Percentiles rank a stretch among this genome's conserved stretches.
These are phyloP conservation scores for Bombus sibiricus DNA, from an alignment of 1,140 invertebrate genomes.

Conservation along the genomic window DNA sequence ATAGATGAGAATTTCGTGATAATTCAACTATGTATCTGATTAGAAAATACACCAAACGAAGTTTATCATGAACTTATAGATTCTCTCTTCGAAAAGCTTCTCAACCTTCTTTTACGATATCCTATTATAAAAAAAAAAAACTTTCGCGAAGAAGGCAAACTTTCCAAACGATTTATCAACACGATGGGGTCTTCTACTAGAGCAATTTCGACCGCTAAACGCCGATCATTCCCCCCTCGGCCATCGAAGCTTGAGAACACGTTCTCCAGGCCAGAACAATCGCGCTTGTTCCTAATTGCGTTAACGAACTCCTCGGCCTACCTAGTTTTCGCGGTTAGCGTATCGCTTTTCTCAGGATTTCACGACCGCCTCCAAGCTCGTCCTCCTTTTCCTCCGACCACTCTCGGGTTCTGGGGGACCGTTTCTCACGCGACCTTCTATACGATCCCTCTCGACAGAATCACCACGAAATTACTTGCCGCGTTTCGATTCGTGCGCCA, in stretches of 20 bases:
- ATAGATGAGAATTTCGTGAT: too few species aligned
- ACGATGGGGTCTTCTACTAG: too few species aligned
- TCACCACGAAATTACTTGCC: neutral
- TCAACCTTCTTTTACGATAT: too few species aligned
- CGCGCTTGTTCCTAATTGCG: conserved; percentile 21
- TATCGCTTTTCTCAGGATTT: conserved; percentile 72
- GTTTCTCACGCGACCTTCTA: conserved; percentile 76
- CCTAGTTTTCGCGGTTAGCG: conserved; percentile 56
- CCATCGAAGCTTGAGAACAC: neutral
- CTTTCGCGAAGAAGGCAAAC: too few species aligned
- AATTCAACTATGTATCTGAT: too few species aligned
- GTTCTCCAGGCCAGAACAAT: conserved; percentile 24
- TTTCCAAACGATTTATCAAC: neutral
- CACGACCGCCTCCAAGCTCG: conserved; percentile 62
- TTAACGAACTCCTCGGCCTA: conserved; percentile 37
- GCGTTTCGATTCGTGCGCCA: neutral
- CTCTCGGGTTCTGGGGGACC: conserved; percentile 56
- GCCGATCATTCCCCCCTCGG: neutral
- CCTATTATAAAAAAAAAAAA: neutral
- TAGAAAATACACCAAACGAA: too few species aligned
- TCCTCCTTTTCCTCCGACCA: conserved; percentile 62
- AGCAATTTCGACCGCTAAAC: conserved; percentile 1
- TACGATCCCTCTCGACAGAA: conserved; percentile 24
- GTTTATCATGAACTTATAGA: too few species aligned
- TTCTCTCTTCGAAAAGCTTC: too few species aligned